Evolutionary conservation across 2,113 vertebrate species (phyloP), one percentile per base, ranked within the genome.

Genomic region (Columba livia): DNA sequence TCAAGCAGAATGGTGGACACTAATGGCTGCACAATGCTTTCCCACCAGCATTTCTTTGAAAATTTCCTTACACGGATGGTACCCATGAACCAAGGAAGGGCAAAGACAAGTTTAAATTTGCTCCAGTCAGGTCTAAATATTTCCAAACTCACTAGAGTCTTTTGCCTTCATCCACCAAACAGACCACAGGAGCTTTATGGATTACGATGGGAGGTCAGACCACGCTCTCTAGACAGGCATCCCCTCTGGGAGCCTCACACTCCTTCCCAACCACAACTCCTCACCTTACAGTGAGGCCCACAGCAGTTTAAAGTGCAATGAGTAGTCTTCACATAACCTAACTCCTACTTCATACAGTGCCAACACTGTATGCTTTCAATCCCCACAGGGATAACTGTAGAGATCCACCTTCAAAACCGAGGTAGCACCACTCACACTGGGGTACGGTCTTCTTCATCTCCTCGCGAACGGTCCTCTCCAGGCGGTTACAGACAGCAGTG

Each of bases 391-490:
- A 34, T 12, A 15, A 36, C 29, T 9, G 54, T 0, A 70, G 61
- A 53, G 48, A 70, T 71, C 29, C 75, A 40, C 47, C 90, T 56
- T 11, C 75, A 53, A 40, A 58, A 6, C 15, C 19, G 1, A 20
- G 40, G 44, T n/a, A 51, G 47, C 60, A 80, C 34, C 70, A 97
- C 99, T 98, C 98, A 99, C 99, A 98, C n/a, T 98, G 99, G 26
- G 99, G 99, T n/a, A 99, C 96, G 0, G 98, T 98, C 96, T 99
- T 99, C 97, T 99, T 99, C 97, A 99, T 98, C 93, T 99, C 99
- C 6, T 99, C 99, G 1, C 99, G 98, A 18, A 99, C 54, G 38
- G 99, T 98, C 84, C 99, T 99, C 95, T 99, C 99, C 96, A 99
- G 97, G 2, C 98, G 98, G 97, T 92, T 99, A 65, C 98, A 98